These are phyloP conservation scores for Alosa alosa DNA, from an alignment of 2,113 vertebrate species.

Conservation along the genomic window DNA sequence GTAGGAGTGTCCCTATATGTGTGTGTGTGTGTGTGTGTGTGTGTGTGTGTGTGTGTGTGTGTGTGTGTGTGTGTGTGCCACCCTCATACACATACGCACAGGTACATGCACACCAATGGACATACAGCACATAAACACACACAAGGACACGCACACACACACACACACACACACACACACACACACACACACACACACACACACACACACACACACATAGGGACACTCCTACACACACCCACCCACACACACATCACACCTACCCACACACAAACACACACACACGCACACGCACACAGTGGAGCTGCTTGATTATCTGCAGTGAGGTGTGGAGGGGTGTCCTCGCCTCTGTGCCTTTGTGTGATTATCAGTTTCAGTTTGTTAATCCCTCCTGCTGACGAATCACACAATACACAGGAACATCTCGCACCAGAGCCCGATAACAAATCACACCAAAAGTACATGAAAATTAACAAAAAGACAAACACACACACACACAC, in stretches of 20 bases:
- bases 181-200: too few relatives aligned
- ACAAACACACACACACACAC: neutral
- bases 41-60: slow-evolving; percentile 9
- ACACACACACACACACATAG: too few relatives aligned
- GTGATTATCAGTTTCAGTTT: slow-evolving; percentile 22
- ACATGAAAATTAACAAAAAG: neutral
- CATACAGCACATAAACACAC: too few relatives aligned
- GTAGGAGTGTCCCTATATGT: neutral
- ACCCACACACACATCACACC: too few relatives aligned
- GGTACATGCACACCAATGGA: neutral
- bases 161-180: too few relatives aligned
- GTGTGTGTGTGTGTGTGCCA: neutral
- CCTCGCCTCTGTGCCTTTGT: slow-evolving; percentile 16
- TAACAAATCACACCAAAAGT: slow-evolving; percentile 8
- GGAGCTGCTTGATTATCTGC: neutral
- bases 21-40: neutral
- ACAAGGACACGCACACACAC: too few relatives aligned
- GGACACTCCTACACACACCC: too few relatives aligned
- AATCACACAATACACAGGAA: neutral
- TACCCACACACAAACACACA: too few relatives aligned
- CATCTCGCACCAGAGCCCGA: neutral
- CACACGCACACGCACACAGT: neutral
- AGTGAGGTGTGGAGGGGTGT: neutral
- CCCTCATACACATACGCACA: too few relatives aligned
- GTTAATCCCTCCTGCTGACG: slow-evolving; percentile 12